Conservation (phyloP, 2,888 invertebrate species). For the Eudemis profundana region DNA sequence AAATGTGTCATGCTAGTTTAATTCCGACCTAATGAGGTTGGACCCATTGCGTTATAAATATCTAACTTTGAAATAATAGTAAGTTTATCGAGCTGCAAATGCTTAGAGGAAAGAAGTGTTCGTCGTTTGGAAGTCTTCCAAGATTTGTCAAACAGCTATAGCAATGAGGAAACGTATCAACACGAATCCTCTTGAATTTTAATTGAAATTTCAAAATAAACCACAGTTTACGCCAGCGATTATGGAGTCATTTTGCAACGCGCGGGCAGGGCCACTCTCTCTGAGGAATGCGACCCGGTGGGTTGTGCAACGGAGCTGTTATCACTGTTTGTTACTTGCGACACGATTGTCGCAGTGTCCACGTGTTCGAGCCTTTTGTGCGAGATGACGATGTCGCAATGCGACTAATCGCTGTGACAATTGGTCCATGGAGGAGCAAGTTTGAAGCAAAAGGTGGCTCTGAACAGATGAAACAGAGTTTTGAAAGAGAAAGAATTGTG, state of each 20-base stretch:
- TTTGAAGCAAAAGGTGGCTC: neutral
- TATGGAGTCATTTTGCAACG: slow-evolving; percentile 68
- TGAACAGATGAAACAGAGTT: neutral
- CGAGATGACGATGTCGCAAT: slow-evolving; percentile 35
- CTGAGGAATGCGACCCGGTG: slow-evolving; percentile 67
- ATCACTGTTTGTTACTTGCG: slow-evolving; percentile 54
- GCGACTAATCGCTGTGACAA: slow-evolving; percentile 26
- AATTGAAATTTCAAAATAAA: slow-evolving; percentile 74
- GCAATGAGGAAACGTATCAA: slow-evolving; percentile 62
- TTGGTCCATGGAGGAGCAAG: slow-evolving; percentile 18
- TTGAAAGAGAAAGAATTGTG: no score
- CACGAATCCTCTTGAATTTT: slow-evolving; percentile 71
- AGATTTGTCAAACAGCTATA: slow-evolving; percentile 55
- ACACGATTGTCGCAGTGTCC: slow-evolving; percentile 49
- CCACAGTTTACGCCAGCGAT: slow-evolving; percentile 66
- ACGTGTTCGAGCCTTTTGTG: slow-evolving; percentile 53
- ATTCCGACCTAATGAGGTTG: no score
- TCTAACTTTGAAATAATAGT: neutral
- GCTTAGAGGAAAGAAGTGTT: neutral
- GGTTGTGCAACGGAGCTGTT: slow-evolving; percentile 52
- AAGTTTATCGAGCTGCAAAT: neutral
- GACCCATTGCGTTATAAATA: no score
- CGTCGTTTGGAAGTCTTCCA: slow-evolving; percentile 25
- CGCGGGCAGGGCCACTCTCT: slow-evolving; percentile 73
- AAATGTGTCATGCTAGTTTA: no score